These are phyloP conservation scores for Bedellia somnulentella DNA, from an alignment of 2,888 invertebrate species.

Conservation along the genomic window DNA sequence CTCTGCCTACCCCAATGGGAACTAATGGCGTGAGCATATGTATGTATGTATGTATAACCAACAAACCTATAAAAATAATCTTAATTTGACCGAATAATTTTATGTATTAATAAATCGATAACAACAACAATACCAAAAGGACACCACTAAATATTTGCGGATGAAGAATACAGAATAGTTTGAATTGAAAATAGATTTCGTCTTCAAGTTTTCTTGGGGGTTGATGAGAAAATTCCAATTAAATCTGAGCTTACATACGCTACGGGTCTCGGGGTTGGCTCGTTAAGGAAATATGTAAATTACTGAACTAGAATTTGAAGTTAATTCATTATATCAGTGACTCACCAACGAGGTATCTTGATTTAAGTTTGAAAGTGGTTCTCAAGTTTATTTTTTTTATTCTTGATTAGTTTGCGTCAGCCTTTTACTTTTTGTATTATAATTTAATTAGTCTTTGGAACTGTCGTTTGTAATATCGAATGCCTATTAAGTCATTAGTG, in stretches of 20 bases:
- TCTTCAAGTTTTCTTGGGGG: slow-evolving; percentile 17
- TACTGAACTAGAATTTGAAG: slow-evolving; percentile 1
- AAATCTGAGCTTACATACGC: slow-evolving; percentile 29
- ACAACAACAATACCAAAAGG: not conserved
- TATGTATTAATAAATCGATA: slow-evolving; percentile 5
- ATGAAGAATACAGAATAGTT: slow-evolving; percentile 20
- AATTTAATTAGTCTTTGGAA: not conserved
- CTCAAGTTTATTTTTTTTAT: not conserved
- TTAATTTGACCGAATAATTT: too few species aligned
- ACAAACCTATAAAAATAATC: too few species aligned
- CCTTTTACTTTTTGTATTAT: not conserved
- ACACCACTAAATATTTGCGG: slow-evolving; percentile 5
- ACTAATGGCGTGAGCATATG: too few species aligned
- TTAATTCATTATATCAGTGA: slow-evolving; percentile 5
- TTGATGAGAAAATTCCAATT: slow-evolving; percentile 38
- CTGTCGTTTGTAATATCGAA: not conserved
- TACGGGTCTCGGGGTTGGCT: slow-evolving; percentile 11
- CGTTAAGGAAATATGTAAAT: slow-evolving; percentile 17
- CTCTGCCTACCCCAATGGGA: too few species aligned
- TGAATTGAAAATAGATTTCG: slow-evolving; percentile 44
- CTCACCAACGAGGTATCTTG: not conserved
- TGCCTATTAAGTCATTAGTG: not conserved
- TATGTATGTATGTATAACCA: too few species aligned
- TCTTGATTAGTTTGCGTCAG: not conserved
- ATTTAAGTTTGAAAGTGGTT: not conserved